Conservation (phyloP, 2,888 invertebrate genomes). For the Nomada lathburiana region DNA sequence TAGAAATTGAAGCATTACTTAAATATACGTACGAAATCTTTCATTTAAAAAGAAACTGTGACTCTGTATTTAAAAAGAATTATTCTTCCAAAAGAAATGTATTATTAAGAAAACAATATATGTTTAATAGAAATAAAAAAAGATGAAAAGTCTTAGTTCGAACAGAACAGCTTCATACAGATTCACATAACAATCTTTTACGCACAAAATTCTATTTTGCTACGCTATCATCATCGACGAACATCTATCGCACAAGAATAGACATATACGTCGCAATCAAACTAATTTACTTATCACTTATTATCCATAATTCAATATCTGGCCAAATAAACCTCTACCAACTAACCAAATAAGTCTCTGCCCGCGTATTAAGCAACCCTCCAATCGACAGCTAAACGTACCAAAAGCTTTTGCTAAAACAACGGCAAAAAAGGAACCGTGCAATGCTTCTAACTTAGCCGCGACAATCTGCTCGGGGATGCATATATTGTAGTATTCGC, state of each 20-base stretch:
- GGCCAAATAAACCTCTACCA: too few species aligned
- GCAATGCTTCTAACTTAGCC: not conserved
- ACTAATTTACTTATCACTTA: not conserved
- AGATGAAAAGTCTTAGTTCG: too few species aligned
- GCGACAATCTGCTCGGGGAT: conserved; percentile 9
- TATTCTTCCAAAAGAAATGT: too few species aligned
- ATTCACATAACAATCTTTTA: not conserved
- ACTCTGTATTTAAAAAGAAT: too few species aligned
- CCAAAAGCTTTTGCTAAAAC: not conserved
- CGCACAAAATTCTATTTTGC: not conserved
- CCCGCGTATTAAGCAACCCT: not conserved
- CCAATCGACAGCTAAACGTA: too few species aligned
- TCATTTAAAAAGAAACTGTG: too few species aligned
- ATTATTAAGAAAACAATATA: too few species aligned
- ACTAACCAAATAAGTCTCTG: not conserved
- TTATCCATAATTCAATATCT: not conserved
- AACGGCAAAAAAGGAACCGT: not conserved
- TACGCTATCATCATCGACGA: not conserved
- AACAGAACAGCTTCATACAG: not conserved
- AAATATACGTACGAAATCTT: too few species aligned
- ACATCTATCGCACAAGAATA: too few species aligned
- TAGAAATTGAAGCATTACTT: too few species aligned
- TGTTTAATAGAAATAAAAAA: too few species aligned
- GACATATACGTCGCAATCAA: not conserved
- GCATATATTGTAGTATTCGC: conserved; percentile 8